Conservation (phyloP, 2,113 vertebrate genomes). For the Paradoxurus hermaphroditus region DNA sequence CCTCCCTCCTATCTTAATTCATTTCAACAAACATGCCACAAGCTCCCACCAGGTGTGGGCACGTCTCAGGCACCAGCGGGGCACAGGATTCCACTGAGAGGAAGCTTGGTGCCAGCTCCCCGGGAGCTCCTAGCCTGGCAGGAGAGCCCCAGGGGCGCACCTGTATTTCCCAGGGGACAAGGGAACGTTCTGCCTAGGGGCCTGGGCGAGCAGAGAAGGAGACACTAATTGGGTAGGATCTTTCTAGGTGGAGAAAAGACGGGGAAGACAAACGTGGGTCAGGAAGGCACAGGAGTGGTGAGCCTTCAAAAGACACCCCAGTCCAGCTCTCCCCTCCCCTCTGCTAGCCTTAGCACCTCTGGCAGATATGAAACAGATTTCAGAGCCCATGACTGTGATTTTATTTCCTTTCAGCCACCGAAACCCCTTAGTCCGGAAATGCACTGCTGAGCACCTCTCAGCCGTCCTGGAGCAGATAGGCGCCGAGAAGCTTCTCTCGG, state of each 20-base stretch:
- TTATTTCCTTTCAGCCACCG: slow-evolving; percentile 72
- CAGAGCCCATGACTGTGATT: background rate
- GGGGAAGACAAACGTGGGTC: fast-evolving
- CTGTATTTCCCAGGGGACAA: background rate
- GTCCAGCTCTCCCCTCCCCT: background rate
- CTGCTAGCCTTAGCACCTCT: background rate
- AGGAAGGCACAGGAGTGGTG: fast-evolving
- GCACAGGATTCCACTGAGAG: background rate
- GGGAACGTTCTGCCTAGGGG: background rate
- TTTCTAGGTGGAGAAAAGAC: background rate
- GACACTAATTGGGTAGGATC: background rate
- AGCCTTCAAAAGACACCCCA: background rate
- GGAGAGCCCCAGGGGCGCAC: fast-evolving
- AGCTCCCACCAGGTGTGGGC: background rate
- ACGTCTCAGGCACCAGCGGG: background rate
- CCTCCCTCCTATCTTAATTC: background rate
- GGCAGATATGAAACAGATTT: background rate
- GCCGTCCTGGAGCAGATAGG: slow-evolving; percentile 59
- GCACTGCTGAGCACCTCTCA: slow-evolving; percentile 74
- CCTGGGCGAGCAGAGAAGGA: background rate
- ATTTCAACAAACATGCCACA: background rate
- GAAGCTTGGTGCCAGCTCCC: too few relatives aligned
- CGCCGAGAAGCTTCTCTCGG: slow-evolving; percentile 70
- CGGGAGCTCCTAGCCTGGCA: background rate
- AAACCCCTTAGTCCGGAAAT: slow-evolving; percentile 75